Evolutionary conservation across 2,888 invertebrate species (phyloP).

Genomic region (Chloroclysta siterata): DNA sequence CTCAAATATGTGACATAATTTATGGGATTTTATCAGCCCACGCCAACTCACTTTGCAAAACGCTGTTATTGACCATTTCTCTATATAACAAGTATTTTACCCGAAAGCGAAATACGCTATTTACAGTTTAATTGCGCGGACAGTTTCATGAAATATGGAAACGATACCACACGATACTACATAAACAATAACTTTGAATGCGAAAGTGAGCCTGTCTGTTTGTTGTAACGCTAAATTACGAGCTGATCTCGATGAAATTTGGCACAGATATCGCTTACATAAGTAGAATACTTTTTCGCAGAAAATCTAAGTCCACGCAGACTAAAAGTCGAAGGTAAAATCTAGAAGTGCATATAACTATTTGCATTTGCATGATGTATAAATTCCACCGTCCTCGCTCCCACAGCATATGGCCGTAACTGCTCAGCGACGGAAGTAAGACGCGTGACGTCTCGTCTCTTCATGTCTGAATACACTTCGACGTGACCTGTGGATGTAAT

Average conservation of each 20-base stretch:
- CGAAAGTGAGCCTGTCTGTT: too few species aligned
- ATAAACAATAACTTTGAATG: too few species aligned
- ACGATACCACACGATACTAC: too few species aligned
- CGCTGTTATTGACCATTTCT: slow-evolving; percentile 3
- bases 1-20: slow-evolving; percentile 13
- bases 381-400: slow-evolving; percentile 43
- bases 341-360: slow-evolving; percentile 7
- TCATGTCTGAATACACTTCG: slow-evolving; percentile 57
- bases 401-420: slow-evolving; percentile 60
- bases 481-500: slow-evolving; percentile 73
- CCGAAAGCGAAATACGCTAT: slow-evolving; percentile 2
- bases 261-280: too few species aligned
- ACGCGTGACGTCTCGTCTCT: slow-evolving; percentile 76
- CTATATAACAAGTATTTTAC: not conserved
- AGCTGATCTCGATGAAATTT: not conserved
- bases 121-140: slow-evolving; percentile 8
- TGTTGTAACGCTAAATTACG: not conserved
- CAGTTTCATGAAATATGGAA: not conserved
- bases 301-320: not conserved
- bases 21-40: slow-evolving; percentile 10
- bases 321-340: not conserved
- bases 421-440: slow-evolving; percentile 70
- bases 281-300: not conserved
- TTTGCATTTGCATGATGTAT: slow-evolving; percentile 38
- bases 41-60: slow-evolving; percentile 8